Percentiles rank a stretch among this genome's conserved stretches.
phyloP scores from a whole-genome alignment of 2,888 invertebrate genomes.

The Endotricha flammealis region DNA sequence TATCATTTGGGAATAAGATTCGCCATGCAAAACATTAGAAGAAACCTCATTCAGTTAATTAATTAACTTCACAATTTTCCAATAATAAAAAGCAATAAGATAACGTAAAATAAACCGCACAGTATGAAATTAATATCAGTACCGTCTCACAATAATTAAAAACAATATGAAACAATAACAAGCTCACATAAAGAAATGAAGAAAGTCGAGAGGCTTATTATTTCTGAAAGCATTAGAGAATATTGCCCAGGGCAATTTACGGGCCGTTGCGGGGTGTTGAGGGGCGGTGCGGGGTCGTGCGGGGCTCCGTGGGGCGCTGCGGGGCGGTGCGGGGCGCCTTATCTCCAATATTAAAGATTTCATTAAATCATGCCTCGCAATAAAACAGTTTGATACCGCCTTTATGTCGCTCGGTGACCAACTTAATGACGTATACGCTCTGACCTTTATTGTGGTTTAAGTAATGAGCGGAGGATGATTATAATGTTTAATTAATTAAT shows the following conservation, averaged over 20 bases:
- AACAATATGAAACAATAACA: conserved; percentile 19
- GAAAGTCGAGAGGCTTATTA: conserved; percentile 42
- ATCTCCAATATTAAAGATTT: conserved; percentile 75
- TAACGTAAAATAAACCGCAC: neutral
- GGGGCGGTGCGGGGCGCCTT: conserved; percentile 48
- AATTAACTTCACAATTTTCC: too few relatives aligned
- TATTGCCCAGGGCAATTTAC: conserved; percentile 63
- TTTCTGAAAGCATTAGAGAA: conserved; percentile 38
- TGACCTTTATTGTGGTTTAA: conserved; percentile 32
- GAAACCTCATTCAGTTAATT: too few relatives aligned
- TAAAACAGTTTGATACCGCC: conserved; percentile 76
- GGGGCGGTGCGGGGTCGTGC: conserved; percentile 48
- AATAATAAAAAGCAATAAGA: too few relatives aligned
- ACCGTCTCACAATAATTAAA: conserved; percentile 14
- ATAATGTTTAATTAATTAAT: too few relatives aligned
- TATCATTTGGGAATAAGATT: too few relatives aligned
- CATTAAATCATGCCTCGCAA: conserved; percentile 74
- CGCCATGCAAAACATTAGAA: too few relatives aligned
- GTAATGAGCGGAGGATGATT: too few relatives aligned
- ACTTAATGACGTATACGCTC: conserved; percentile 66
- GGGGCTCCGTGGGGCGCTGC: conserved; percentile 19
- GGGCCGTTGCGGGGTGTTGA: conserved; percentile 19
- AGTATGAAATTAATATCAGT: neutral
- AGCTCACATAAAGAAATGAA: conserved; percentile 18
- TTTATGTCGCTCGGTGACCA: conserved; percentile 62